A percentile compares a stretch with the other conserved stretches of the same genome.
Evolutionary conservation across 2,797 vertebrate genomes (phyloP).

Genomic region (Falco biarmicus): DNA sequence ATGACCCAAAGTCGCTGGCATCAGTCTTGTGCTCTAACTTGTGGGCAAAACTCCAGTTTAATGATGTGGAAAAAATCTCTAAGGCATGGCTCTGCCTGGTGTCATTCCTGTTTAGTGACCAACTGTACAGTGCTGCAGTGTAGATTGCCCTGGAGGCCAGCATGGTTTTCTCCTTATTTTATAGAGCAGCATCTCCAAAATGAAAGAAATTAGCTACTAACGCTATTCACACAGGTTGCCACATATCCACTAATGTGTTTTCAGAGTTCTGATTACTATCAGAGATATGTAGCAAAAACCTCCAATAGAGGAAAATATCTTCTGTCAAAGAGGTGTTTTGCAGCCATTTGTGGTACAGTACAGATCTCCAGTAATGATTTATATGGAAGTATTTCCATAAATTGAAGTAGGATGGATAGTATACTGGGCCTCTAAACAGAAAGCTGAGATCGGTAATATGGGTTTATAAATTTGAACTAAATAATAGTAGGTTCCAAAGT

Average conservation of each 20-base stretch:
- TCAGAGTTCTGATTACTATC: not conserved
- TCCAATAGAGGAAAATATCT: not conserved
- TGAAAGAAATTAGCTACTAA: not conserved
- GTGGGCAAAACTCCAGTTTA: conserved; percentile 47
- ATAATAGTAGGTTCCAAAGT: not conserved
- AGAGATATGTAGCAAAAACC: not conserved
- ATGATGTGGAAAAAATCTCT: conserved; percentile 30
- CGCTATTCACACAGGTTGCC: not conserved
- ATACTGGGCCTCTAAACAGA: not conserved
- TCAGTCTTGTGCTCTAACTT: conserved; percentile 6
- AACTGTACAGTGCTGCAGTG: not conserved
- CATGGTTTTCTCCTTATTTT: not conserved
- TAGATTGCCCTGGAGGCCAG: not conserved
- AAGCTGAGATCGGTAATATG: not conserved
- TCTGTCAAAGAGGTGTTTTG: not conserved
- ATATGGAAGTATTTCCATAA: not conserved
- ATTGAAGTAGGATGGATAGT: not conserved
- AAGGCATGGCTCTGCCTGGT: conserved; percentile 23
- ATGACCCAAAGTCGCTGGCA: not conserved
- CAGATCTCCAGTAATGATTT: not conserved
- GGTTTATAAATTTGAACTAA: not conserved
- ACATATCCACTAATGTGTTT: not conserved
- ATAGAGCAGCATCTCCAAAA: not conserved
- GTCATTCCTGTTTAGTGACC: conserved; percentile 45
- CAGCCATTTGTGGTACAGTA: not conserved